Base-by-base conservation (phyloP, 2,797 vertebrate species). In the Cyprinodon diabolis region DNA sequence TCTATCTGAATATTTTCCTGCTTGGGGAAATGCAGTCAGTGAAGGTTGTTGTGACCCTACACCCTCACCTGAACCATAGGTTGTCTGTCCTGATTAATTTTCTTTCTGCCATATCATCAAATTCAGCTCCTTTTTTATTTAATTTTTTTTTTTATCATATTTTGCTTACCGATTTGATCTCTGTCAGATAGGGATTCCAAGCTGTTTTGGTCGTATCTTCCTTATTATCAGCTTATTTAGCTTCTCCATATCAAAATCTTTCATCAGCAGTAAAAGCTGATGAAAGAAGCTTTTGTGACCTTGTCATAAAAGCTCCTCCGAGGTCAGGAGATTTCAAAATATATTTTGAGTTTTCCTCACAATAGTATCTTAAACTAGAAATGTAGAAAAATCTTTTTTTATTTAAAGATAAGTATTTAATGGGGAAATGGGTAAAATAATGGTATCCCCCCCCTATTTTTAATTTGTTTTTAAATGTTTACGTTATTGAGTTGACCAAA, bases 1-100 rank as follows among this genome's bases (percentile, higher is more conserved):
- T 63, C 60, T 4, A 13, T 43, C 40, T 63, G 21, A 63, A 63
- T 63, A 63, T 63, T 63, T 63, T 10, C 60, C 60, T 63, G 60
- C 45, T 43, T 21, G n/a, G 9, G 60, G 60, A 45, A 63, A 63
- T n/a, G 40, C 40, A 63, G 60, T 45, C 37, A 6, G 21, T 21
- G 40, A 43, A 63, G 60, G 40, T 63, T 63, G 13, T 37, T 63
- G 43, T 63, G 60, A 63, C 37, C 37, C 43, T n/a, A 45, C 9
- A 40, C 21, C 1, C 21, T 63, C 37, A 63, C 11, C 11, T 45
- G 35, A 40, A 17, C 15, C 2, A n/a, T 21, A 43, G 19, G 21
- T 45, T 63, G 19, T 63, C 60, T 63, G 60, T 5, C 40, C 11
- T 63, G 19, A 63, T 43, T 63, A n/a, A 63, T 63, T 63, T 43